These are phyloP conservation scores for Oscheius sp. DNA, from an alignment of 2,888 invertebrate genomes.

Conservation along the genomic window DNA sequence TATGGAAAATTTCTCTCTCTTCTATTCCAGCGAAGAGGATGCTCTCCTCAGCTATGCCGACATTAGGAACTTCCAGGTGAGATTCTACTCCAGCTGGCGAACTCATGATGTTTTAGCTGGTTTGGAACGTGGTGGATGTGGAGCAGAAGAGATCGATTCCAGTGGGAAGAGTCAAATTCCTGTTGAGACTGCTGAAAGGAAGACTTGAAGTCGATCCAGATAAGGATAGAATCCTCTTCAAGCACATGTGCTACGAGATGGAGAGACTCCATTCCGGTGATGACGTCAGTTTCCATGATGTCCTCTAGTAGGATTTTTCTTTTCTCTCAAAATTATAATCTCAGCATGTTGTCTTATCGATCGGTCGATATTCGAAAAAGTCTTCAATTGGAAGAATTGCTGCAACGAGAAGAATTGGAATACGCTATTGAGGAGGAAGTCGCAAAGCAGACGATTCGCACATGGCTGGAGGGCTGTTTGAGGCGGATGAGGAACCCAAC, in stretches of 20 bases:
- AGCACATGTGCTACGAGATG: conserved; percentile 99
- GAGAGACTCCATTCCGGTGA: conserved; percentile 95
- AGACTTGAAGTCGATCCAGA: conserved; percentile 84
- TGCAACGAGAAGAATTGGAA: conserved; percentile 95
- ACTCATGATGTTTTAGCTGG: conserved; percentile 79
- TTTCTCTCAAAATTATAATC: conserved; percentile 31
- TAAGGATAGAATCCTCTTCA: conserved; percentile 93
- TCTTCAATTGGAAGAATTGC: conserved; percentile 92
- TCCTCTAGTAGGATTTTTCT: conserved; percentile 82
- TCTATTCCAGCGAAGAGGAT: conserved; percentile 99
- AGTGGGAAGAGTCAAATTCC: conserved; percentile 66
- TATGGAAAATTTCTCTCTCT: conserved; percentile 99
- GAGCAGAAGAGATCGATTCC: conserved; percentile 80
- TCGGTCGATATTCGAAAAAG: conserved; percentile 97
- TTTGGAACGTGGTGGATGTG: conserved; percentile 98
- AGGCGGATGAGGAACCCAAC: conserved; percentile 82
- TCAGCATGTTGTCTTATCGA: conserved; percentile 89
- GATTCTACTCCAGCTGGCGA: neutral
- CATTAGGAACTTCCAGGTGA: conserved; percentile 90
- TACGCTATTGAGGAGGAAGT: conserved; percentile 89
- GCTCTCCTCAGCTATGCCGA: conserved; percentile 96
- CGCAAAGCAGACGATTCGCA: conserved; percentile 97
- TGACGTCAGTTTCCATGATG: conserved; percentile 99
- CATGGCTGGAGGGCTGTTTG: conserved; percentile 96
- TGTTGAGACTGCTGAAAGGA: conserved; percentile 58